Base-by-base conservation (phyloP, 1,140 invertebrate species). In the Drosophila azteca region DNA sequence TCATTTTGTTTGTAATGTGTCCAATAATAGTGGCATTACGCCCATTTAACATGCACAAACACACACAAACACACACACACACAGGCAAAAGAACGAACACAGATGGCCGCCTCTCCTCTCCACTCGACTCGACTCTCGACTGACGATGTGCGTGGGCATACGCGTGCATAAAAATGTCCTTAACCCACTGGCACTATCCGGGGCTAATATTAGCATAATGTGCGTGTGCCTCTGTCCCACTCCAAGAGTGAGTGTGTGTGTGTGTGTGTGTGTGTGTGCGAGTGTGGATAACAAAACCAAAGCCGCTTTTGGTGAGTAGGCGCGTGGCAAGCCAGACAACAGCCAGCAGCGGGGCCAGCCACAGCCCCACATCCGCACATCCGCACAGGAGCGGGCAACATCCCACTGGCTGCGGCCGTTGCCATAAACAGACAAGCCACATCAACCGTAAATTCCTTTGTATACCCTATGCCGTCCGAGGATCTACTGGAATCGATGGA, bases 21-120 rank as follows among this genome's bases (percentile, higher is more conserved):
- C 83, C 83, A 88, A 88, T 88, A 88, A 88, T 88, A 87, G 83
- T 81, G 76, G 83, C 79, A 88, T 88, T 88, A 88, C 83, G 83
- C 83, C 83, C 81, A 88, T 88, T 88, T 88, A 87, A 87, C 83
- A 87, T 87, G 83, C 75, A 70, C 67, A 64, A 59, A 81, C 60
- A 79, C 60, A 79, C 76, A 67, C 67, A 64, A 59, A 81, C 60
- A 79, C 75, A 70, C 67, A 64, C 55, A 81, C 60, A 79, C 60
- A 79, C 76, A 67, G 35, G 44, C 53, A 72, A 77, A 82, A 68
- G 24, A 24, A 26, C 24, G 24, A 46, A 69, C 65, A 79, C 66
- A 76, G 65, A 51, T 50, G 63, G 58, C 11, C 11, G 31, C 8
- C 31, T 20, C 17, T 20, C 17, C 17, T 1, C 17, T 20, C 17